Evolutionary conservation across 2,797 vertebrate species (phyloP), one percentile per base, ranked within the genome.

Genomic region (Nasua narica): DNA sequence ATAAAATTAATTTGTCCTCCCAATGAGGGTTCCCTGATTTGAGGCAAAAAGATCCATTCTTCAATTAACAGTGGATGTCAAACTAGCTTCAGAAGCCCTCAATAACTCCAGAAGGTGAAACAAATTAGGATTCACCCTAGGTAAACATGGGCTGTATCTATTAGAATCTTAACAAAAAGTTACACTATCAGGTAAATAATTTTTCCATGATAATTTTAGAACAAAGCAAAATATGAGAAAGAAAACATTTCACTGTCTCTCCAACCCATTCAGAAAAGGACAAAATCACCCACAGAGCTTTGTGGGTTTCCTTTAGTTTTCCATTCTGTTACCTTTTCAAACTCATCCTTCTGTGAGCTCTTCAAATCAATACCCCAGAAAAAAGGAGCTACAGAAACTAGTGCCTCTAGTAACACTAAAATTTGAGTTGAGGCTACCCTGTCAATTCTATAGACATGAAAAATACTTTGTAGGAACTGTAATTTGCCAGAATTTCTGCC

Each of bases 11-110:
- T 74, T 72, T 92, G 37, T 74, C 37, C 37, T 90, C 87, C 46
- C 48, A 48, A 43, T 11, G 25, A 95, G 9, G 16, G 5, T 37
- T 69, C 67, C 52, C 60, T 87, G 52, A 87, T 85, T 52, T 79
- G 52, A 84, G 23, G 27, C 65, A 93, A 91, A 84, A 62, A 87
- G 19, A 76, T 60, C 82, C 90, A 56, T 74, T 94, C 40, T 69
- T 74, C 54, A 81, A 77, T 74, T 93, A 95, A 89, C 48, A 76
- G 23, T 40, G 46, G 60, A 76, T 88, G 48, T 94, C 70, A 94
- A 79, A 76, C 62, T 79, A 86, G 43, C 37, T 65, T 81, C 65
- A 65, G 60, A 92, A 90, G 82, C 15, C 21, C 43, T 79, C 16
- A 81, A 60, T 37, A 72, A 85, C 77, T 70, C 5, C 46, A 84